Percentiles rank a stretch among this genome's conserved stretches.
phyloP scores from a whole-genome alignment of 2,113 vertebrate genomes.

The Sigmodon hispidus region DNA sequence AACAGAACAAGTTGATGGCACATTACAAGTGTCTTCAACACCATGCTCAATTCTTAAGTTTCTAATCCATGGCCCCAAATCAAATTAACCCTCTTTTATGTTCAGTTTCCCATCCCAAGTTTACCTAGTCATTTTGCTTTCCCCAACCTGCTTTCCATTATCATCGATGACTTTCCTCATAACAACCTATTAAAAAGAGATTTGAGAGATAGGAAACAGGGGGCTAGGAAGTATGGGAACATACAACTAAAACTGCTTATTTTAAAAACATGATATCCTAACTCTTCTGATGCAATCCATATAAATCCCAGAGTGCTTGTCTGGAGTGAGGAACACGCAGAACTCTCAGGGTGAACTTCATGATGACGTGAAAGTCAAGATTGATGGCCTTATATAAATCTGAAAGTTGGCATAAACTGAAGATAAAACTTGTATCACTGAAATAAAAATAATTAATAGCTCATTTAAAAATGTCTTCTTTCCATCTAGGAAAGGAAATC shows the following conservation, averaged over 20 bases:
- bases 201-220: background rate
- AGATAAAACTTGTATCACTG: constrained; percentile 60
- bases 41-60: constrained; percentile 24
- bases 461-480: background rate
- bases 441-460: constrained; percentile 52
- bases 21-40: constrained; percentile 47
- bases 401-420: background rate
- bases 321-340: constrained; percentile 27
- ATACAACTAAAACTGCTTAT: constrained; percentile 51
- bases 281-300: background rate
- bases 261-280: constrained; percentile 59
- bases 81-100: constrained; percentile 33
- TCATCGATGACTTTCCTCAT: constrained; percentile 40
- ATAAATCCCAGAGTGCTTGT: background rate
- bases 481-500: constrained; percentile 61
- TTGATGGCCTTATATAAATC: constrained; percentile 34
- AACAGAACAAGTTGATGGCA: background rate
- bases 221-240: background rate
- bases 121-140: background rate
- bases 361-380: constrained; percentile 73
- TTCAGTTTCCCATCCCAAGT: background rate
- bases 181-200: constrained; percentile 27
- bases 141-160: background rate
- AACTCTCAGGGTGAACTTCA: constrained; percentile 11
- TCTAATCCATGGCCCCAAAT: background rate